Evolutionary conservation across 2,888 invertebrate genomes (phyloP).

Genomic region (Malthinus seriepunctatus): DNA sequence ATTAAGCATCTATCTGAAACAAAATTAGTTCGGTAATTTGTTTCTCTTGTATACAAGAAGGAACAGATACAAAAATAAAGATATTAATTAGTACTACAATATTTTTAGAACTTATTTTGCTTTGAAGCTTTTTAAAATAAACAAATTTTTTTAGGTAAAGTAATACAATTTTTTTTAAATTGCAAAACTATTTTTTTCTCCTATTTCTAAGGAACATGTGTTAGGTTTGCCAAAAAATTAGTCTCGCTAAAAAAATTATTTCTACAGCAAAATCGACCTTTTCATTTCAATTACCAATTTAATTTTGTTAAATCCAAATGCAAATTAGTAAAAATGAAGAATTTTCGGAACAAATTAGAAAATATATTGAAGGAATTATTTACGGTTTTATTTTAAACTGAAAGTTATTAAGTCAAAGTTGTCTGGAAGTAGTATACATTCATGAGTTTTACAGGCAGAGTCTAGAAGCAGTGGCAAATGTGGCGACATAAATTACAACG

Average conservation of each 20-base stretch:
- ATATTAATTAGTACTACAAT: conserved; percentile 19
- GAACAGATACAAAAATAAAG: conserved; percentile 17
- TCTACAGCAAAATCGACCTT: too few relatives aligned
- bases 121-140: conserved; percentile 10
- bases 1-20: conserved; percentile 23
- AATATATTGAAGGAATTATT: conserved; percentile 1
- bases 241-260: not conserved
- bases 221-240: conserved; percentile 1
- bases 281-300: too few relatives aligned
- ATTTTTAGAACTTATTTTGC: conserved; percentile 22
- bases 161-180: too few relatives aligned
- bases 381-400: conserved; percentile 3
- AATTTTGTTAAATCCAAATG: too few relatives aligned
- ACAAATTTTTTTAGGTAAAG: conserved; percentile 1
- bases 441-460: conserved; percentile 22
- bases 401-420: conserved; percentile 14
- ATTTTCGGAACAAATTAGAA: too few relatives aligned
- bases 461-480: conserved; percentile 27
- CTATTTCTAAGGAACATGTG: not conserved
- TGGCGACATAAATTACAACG: conserved; percentile 40
- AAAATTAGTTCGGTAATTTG: conserved; percentile 24
- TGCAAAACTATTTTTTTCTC: too few relatives aligned
- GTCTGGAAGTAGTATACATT: conserved; percentile 19
- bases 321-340: too few relatives aligned
- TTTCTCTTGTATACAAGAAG: conserved; percentile 8